Percentiles rank a stretch among this genome's conserved stretches.
These are phyloP conservation scores for Nephrotoma guestfalica DNA, from an alignment of 2,888 invertebrate genomes.

Conservation along the genomic window DNA sequence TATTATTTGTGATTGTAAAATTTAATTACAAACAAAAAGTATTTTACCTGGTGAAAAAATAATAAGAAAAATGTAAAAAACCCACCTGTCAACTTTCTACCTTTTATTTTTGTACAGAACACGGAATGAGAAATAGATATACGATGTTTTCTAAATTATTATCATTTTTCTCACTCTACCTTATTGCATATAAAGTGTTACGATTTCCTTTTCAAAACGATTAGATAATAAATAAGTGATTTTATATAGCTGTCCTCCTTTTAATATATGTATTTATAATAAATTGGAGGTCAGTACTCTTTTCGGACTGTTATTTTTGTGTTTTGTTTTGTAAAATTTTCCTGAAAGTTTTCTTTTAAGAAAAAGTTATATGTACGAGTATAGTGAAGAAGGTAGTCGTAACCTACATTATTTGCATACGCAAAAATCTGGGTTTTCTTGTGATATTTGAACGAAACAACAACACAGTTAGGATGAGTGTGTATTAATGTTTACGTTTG, in stretches of 20 bases:
- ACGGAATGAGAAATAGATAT: background rate
- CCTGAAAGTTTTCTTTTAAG: background rate
- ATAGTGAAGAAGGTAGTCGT: background rate
- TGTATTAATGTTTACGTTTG: no score
- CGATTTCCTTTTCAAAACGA: background rate
- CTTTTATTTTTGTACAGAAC: background rate
- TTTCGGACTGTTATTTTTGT: background rate
- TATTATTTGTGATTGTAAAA: background rate
- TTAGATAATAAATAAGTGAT: background rate
- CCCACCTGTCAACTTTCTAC: slow-evolving; percentile 13
- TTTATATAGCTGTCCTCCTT: background rate
- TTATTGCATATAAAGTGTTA: background rate
- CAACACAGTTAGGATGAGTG: background rate
- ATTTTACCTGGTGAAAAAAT: slow-evolving; percentile 37
- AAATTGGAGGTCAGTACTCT: slow-evolving; percentile 1
- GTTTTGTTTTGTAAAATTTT: background rate
- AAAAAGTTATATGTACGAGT: background rate
- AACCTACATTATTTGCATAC: background rate
- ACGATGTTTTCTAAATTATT: background rate
- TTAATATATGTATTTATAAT: background rate
- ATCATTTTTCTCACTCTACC: background rate
- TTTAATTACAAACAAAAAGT: background rate
- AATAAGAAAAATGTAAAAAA: slow-evolving; percentile 15
- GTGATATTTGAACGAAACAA: background rate
- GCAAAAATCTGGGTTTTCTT: background rate